These are phyloP conservation scores for Actinia tenebrosa DNA, from an alignment of 64 coral and sea anemone genomes.

Conservation along the genomic window DNA sequence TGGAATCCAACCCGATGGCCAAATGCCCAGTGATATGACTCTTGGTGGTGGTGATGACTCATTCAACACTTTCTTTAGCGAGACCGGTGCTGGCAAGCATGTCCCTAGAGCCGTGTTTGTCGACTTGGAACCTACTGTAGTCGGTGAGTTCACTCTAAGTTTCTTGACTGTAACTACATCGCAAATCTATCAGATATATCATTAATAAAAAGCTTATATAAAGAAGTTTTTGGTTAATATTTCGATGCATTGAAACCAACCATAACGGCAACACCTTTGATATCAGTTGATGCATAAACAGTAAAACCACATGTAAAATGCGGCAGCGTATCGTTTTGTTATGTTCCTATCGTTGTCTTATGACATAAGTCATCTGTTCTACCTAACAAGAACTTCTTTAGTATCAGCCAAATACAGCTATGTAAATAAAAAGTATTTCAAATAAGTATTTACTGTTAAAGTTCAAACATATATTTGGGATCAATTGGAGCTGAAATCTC, in stretches of 20 bases:
- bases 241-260: too few relatives aligned
- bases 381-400: neutral
- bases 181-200: neutral
- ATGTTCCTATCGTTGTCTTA: neutral
- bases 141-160: conserved; percentile 32
- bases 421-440: neutral
- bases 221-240: too few relatives aligned
- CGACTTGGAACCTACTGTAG: conserved; percentile 77
- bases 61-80: conserved; percentile 69
- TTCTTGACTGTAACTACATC: neutral
- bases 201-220: too few relatives aligned
- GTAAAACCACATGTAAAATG: neutral
- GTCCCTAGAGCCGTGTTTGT: conserved; percentile 79
- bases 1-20: conserved; percentile 56
- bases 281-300: conserved; percentile 2
- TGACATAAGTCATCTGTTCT: neutral
- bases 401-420: neutral
- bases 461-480: neutral
- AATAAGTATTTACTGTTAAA: neutral
- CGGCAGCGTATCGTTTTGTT: neutral
- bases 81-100: conserved; percentile 63
- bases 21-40: conserved; percentile 33
- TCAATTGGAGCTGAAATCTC: neutral
- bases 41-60: conserved; percentile 58
- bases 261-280: neutral